Base-by-base conservation (phyloP, 1,140 invertebrate genomes). In the Centruroides sculpturatus region DNA sequence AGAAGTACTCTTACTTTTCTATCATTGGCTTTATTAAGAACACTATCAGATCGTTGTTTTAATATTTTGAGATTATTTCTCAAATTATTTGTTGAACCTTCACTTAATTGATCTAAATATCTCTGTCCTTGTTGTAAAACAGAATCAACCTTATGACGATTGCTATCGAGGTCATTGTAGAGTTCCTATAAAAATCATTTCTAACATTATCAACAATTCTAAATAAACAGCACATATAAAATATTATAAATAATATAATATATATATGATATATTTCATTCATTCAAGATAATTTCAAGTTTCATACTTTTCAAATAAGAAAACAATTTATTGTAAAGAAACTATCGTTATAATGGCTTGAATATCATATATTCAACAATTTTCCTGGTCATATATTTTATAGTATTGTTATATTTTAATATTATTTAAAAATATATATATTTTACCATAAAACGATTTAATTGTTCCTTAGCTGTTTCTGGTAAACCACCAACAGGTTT, bases 401-500 rank as follows among this genome's bases (percentile, higher is more conserved):
- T 23, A 23, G 23, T 23, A 41, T 41, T 41, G 41, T 41, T 41
- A 41, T 41, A 41, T 2, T 23, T 23, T 23, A 23, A 23, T 23
- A 23, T 23, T 23, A 23, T 23, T 23, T 23, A 0, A 23, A 23
- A 23, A 23, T 23, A 48, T 41, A 35, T 12, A 46, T 47, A 9
- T 53, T 46, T 55, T 61, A 64, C 63, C 92, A 97, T 95, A 69
- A 99, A 99, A 50, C 92, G 80, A 70, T 97, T 89, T 0, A 99
- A 78, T 76, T 99, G 96, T 76, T 98, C 93, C 4, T 85, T 85
- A 0, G 94, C 94, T n/a, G 94, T 99, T 76, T 99, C 95, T 0
- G 96, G 95, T 36, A 99, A 76, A 4, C 93, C 94, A 11, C 93
- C 93, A 34, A 96, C 92, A 1, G 92, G 93, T 76, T 95, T 96